These are phyloP conservation scores for Argya squamiceps DNA, from an alignment of 2,797 vertebrate species.

Conservation along the genomic window DNA sequence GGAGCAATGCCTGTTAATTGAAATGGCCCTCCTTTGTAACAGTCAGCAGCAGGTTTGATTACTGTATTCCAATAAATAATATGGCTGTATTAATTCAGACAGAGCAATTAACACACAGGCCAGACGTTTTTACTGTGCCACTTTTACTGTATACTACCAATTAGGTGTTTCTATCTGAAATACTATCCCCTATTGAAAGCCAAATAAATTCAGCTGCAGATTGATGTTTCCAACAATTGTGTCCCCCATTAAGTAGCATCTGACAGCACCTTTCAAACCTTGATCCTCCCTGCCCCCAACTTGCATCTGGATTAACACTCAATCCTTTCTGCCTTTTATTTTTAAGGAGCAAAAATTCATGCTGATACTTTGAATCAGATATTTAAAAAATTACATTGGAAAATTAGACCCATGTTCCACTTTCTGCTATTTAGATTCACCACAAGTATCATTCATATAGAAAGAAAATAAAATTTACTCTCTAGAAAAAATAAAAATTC, in stretches of 20 bases:
- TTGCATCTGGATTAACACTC: neutral
- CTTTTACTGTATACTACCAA: slow-evolving; percentile 51
- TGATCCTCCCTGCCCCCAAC: neutral
- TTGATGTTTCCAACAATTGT: slow-evolving; percentile 40
- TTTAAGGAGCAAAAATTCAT: neutral
- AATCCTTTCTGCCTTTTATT: neutral
- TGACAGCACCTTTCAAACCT: slow-evolving; percentile 25
- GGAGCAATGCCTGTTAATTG: slow-evolving; percentile 69
- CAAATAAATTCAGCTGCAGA: slow-evolving; percentile 60
- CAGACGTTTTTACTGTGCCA: slow-evolving; percentile 62
- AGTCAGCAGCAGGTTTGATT: slow-evolving; percentile 67
- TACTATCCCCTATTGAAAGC: slow-evolving; percentile 30
- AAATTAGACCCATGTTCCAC: neutral
- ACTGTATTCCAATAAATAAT: slow-evolving; percentile 74
- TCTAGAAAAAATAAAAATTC: neutral
- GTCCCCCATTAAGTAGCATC: neutral
- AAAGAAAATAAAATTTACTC: neutral
- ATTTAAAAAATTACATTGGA: neutral
- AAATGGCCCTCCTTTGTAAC: slow-evolving; percentile 43
- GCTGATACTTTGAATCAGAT: neutral
- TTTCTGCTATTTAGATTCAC: neutral
- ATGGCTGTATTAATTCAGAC: slow-evolving; percentile 67
- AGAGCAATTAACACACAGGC: slow-evolving; percentile 74
- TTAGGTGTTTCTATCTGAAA: slow-evolving; percentile 58
- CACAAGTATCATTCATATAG: neutral